Evolutionary conservation across 2,888 invertebrate genomes (phyloP), one percentile per base, ranked within the genome.

Genomic region (Eugnorisma glareosa): DNA sequence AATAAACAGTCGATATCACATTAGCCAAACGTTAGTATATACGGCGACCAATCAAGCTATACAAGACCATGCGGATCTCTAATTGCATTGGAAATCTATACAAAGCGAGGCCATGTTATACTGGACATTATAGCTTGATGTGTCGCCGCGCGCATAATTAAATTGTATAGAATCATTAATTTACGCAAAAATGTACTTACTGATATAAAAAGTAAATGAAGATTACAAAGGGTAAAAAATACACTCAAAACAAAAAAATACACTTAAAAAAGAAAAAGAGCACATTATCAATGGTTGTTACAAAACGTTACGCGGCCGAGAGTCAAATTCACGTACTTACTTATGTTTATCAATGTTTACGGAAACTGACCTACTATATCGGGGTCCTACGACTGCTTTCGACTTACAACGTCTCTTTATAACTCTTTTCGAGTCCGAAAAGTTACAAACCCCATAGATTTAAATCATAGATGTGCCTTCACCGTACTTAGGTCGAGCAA

Each of bases 241-340:
- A 11, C 11, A 28, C 5, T 57, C 5, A 18, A 31, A 59, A 59
- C 31, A 10, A 59, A 45, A 75, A 24, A 40, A 5, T 6, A 48
- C 45, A 59, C 66, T 15, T 13, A 24, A n/a, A n/a, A 67, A 59
- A 48, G 68, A 48, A 59, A 35, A 71, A 68, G 81, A 67, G 67
- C 69, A 75, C 74, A 63, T 40, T 40, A 31, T 24, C 21, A 45
- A 72, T 64, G 54, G 68, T 71, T 59, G 76, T 81, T 80, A 85
- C 28, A 66, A 59, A 69, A 51, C 71, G 73, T 75, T 71, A 69
- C 75, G 82, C 73, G 75, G 35, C 70, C 75, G 85, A 70, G 77
- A 75, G 85, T 73, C 81, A 81, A 82, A 78, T 48, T 10, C 2
- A 28, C 24, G n/a, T 15, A 67, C 63, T 48, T 57, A 40, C 11